These are phyloP conservation scores for Callocephalon fimbriatum DNA, from an alignment of 2,113 vertebrate species.

Conservation along the genomic window DNA sequence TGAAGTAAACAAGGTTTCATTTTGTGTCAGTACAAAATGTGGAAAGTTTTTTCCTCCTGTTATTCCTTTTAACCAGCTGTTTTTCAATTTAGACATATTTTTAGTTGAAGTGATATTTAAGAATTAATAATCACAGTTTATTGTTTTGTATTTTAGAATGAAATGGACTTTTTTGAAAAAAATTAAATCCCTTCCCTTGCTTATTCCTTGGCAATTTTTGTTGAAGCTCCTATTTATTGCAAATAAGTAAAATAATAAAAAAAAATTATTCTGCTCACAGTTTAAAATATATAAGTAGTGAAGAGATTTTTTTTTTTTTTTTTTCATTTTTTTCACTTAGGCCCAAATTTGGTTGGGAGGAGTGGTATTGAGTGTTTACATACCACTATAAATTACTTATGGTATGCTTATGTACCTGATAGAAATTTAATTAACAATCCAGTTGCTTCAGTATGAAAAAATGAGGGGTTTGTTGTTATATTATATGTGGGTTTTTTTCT, in stretches of 20 bases:
- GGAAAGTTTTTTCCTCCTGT: not conserved
- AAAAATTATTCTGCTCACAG: not conserved
- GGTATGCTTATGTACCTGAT: not conserved
- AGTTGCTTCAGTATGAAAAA: not conserved
- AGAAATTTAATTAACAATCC: not conserved
- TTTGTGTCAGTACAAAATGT: not conserved
- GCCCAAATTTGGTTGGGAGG: not conserved
- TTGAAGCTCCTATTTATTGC: not conserved
- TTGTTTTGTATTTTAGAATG: not conserved
- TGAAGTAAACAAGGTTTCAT: not conserved
- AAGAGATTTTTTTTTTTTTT: not conserved
- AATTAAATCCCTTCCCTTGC: not conserved
- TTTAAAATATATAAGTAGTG: not conserved
- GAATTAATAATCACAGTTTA: not conserved
- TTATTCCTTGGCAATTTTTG: not conserved
- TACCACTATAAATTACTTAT: rapidly evolving
- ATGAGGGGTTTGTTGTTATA: not conserved
- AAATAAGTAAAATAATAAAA: not conserved
- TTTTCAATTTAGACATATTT: not conserved
- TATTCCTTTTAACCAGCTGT: not conserved
- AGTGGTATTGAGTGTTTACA: not conserved
- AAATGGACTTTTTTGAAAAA: not conserved
- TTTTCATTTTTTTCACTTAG: not conserved
- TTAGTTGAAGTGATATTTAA: not conserved
- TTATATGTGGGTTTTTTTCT: not conserved